A percentile compares a stretch with the other conserved stretches of the same genome.
Conservation (phyloP, 2,113 vertebrate species). For the Poecilia latipinna region DNA sequence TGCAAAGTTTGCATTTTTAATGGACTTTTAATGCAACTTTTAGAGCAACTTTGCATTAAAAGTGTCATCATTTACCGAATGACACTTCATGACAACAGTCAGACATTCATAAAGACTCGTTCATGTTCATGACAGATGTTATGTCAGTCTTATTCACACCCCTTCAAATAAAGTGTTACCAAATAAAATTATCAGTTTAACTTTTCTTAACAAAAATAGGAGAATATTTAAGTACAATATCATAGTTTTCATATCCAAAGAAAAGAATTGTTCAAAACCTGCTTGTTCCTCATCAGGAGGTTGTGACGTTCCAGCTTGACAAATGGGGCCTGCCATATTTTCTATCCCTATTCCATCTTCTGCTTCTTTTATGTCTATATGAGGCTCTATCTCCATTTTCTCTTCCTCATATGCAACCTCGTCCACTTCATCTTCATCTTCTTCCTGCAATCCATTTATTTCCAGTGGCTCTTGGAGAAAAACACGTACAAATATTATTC, state of each 20-base stretch:
- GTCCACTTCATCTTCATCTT: slow-evolving; percentile 81
- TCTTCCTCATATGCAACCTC: slow-evolving; percentile 35
- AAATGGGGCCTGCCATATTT: slow-evolving; percentile 59
- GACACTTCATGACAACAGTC: too few relatives aligned
- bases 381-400: slow-evolving; percentile 73
- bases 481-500: not conserved
- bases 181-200: too few relatives aligned
- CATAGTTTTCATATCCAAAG: too few relatives aligned
- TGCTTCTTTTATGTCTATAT: slow-evolving; percentile 43
- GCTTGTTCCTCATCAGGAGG: slow-evolving; percentile 91
- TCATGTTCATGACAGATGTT: too few relatives aligned
- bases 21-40: too few relatives aligned
- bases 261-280: slow-evolving; percentile 75
- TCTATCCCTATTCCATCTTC: slow-evolving; percentile 57
- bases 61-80: too few relatives aligned
- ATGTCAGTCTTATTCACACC: too few relatives aligned
- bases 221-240: not conserved
- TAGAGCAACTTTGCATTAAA: too few relatives aligned
- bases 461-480: slow-evolving; percentile 83
- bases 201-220: not conserved
- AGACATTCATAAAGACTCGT: too few relatives aligned
- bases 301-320: slow-evolving; percentile 67
- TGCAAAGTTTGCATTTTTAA: too few relatives aligned
- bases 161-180: too few relatives aligned
- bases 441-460: slow-evolving; percentile 88